These are phyloP conservation scores for Drosophila setosimentum DNA, from an alignment of 2,888 invertebrate species.

Conservation along the genomic window DNA sequence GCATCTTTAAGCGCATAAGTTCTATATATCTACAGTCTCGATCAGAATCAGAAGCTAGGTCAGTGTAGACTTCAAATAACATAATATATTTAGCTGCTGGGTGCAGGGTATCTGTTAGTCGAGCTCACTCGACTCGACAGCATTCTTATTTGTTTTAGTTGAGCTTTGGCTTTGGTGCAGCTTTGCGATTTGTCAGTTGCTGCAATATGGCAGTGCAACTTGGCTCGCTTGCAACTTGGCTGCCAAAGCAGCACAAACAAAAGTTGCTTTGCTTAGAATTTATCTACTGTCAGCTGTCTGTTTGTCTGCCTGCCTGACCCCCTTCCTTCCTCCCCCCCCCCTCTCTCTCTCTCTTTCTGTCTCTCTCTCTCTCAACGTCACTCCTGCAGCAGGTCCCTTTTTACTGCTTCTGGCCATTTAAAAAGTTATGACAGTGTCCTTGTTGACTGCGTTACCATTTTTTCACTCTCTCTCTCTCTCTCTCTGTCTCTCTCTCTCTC, in stretches of 20 bases:
- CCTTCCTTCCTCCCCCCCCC: not conserved
- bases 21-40: not conserved
- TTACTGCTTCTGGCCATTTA: slow-evolving; percentile 64
- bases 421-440: slow-evolving; percentile 79
- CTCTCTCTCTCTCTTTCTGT: not conserved
- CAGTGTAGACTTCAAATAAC: not conserved
- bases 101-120: not conserved
- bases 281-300: slow-evolving; percentile 76
- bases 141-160: slow-evolving; percentile 4
- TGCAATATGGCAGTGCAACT: slow-evolving; percentile 62
- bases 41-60: not conserved
- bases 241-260: slow-evolving; percentile 60
- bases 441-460: slow-evolving; percentile 70
- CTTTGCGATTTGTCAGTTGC: slow-evolving; percentile 64
- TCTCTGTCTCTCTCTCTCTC: slow-evolving; percentile 30
- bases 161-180: slow-evolving; percentile 43
- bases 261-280: slow-evolving; percentile 77
- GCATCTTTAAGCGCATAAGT: not conserved
- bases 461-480: slow-evolving; percentile 32
- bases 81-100: not conserved
- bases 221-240: slow-evolving; percentile 58
- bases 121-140: not conserved
- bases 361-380: not conserved
- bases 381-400: not conserved
- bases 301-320: slow-evolving; percentile 9